phyloP scores from a whole-genome alignment of 1,140 invertebrate genomes.

The Drosophila punjabiensis region DNA sequence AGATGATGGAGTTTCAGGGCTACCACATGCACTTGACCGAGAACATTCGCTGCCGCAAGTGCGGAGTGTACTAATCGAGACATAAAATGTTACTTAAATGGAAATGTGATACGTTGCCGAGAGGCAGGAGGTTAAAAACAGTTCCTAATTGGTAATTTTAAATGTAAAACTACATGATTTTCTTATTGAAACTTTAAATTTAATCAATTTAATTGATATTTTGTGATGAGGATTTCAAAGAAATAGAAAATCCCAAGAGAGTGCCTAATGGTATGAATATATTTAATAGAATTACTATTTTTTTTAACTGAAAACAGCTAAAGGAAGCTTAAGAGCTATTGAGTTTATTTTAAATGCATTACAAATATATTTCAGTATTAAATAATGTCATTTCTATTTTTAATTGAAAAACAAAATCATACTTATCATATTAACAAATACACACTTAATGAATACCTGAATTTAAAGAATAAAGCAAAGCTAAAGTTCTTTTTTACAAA shows the following conservation, averaged over 20 bases:
- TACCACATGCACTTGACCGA: conserved; percentile 44
- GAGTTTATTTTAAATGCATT: not conserved
- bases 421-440: too few species aligned
- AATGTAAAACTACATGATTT: not conserved
- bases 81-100: not conserved
- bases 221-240: not conserved
- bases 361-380: too few species aligned
- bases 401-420: not conserved
- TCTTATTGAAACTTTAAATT: not conserved
- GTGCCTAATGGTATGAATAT: not conserved
- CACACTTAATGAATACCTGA: too few species aligned
- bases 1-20: conserved; percentile 28
- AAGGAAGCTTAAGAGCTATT: not conserved
- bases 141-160: not conserved
- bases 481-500: not conserved
- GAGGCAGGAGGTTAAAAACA: too few species aligned
- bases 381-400: not conserved
- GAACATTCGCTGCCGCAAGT: conserved; percentile 48
- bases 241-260: too few species aligned
- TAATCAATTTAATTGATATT: not conserved
- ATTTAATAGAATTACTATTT: not conserved
- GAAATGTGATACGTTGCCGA: not conserved
- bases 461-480: not conserved
- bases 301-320: not conserved
- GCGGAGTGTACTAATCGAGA: not conserved